A percentile compares a stretch with the other conserved stretches of the same genome.
phyloP scores from a whole-genome alignment of 2,888 invertebrate genomes.

The Papilio protenor region DNA sequence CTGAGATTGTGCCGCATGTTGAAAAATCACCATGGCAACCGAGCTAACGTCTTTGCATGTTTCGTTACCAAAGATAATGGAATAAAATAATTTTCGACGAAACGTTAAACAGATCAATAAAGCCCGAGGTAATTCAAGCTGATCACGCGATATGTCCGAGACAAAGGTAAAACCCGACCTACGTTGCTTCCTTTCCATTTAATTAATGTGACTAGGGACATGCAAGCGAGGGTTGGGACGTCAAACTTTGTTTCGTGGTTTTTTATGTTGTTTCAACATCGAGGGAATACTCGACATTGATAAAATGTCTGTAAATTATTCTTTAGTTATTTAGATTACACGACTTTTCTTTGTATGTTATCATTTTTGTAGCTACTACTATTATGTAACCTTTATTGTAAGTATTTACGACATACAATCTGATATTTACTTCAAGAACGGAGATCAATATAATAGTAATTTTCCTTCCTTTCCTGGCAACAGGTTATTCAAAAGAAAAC shows the following conservation, averaged over 20 bases:
- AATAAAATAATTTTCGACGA: conserved; percentile 76
- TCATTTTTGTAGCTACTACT: neutral
- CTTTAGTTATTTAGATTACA: conserved; percentile 1
- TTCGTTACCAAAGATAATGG: conserved; percentile 69
- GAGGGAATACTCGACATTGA: conserved; percentile 38
- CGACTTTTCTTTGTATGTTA: neutral
- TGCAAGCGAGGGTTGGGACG: conserved; percentile 60
- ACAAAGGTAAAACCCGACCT: conserved; percentile 67
- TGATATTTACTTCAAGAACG: neutral
- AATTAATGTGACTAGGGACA: conserved; percentile 75
- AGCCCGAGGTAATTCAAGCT: conserved; percentile 68
- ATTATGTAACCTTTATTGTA: neutral
- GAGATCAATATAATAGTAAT: neutral
- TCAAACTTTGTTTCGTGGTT: conserved; percentile 48
- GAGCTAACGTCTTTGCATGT: conserved; percentile 66
- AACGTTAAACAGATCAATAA: conserved; percentile 77
- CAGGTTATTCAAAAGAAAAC: conserved; percentile 32
- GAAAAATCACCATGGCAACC: conserved; percentile 66
- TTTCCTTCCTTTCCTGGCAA: too few relatives aligned
- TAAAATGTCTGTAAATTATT: conserved; percentile 22
- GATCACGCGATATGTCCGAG: conserved; percentile 78
- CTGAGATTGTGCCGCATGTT: too few relatives aligned
- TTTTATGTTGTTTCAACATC: conserved; percentile 43
- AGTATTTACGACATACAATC: neutral
- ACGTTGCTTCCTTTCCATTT: conserved; percentile 64